phyloP scores from a whole-genome alignment of 2,113 vertebrate species.

The Phalacrocorax pelagicus region DNA sequence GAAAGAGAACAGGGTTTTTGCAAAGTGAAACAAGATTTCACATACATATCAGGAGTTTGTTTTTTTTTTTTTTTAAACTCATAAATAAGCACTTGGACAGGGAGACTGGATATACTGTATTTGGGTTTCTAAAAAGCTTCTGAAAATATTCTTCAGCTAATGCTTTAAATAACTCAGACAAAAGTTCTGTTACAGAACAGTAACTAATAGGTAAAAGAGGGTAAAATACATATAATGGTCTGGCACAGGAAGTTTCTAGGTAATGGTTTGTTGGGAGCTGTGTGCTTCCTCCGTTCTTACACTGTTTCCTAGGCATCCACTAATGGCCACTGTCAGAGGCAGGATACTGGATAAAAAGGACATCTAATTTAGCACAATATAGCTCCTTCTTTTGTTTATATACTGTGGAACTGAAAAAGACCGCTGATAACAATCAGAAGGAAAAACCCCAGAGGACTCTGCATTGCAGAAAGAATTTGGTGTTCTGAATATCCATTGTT shows the following conservation, averaged over 20 bases:
- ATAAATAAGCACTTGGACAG: neutral
- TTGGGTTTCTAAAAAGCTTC: neutral
- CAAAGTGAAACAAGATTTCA: neutral
- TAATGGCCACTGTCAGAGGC: neutral
- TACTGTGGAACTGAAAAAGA: neutral
- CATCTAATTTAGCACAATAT: conserved; percentile 34
- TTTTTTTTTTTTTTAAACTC: too few relatives aligned
- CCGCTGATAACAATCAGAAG: conserved; percentile 35
- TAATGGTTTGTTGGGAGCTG: conserved; percentile 23
- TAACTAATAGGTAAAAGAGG: neutral
- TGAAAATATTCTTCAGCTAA: neutral
- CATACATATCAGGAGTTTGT: neutral
- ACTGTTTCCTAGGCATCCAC: conserved; percentile 11
- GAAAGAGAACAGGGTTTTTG: neutral
- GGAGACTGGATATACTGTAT: neutral
- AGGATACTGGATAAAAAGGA: conserved; percentile 26
- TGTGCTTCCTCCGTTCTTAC: conserved; percentile 2
- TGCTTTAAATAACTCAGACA: neutral
- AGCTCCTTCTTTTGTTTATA: conserved; percentile 25
- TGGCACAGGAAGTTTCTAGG: conserved; percentile 36
- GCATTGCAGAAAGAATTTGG: neutral
- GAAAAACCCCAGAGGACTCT: neutral
- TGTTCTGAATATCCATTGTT: conserved; percentile 30
- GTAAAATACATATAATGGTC: neutral
- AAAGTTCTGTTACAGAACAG: neutral